Evolutionary conservation across 37 sponge, comb jelly and placozoan species (phyloP).

Genomic region (Beroe ovata): DNA sequence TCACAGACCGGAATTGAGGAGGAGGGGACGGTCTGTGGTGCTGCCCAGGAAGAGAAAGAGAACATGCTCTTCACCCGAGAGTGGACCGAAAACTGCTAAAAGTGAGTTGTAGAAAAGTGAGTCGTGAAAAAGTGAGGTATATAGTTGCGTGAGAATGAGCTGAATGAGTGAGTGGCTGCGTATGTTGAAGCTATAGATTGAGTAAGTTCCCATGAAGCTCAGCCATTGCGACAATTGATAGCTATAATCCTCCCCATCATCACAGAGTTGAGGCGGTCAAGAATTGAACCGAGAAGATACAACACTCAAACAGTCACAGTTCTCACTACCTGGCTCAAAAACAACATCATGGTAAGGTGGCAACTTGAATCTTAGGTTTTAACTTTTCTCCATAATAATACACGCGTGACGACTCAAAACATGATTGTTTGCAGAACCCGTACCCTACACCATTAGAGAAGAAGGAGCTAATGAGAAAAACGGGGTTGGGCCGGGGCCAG

Average conservation of each 20-base stretch:
- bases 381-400: neutral
- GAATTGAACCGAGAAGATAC: conserved; percentile 11
- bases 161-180: too few relatives aligned
- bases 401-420: too few relatives aligned
- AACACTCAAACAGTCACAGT: conserved; percentile 11
- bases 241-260: neutral
- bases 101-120: neutral
- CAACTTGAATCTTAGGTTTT: neutral
- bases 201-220: neutral
- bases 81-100: neutral
- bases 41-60: neutral
- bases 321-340: conserved; percentile 22
- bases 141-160: too few relatives aligned
- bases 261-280: neutral
- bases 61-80: conserved; percentile 30
- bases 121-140: too few relatives aligned
- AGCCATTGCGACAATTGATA: neutral
- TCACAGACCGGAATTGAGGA: neutral
- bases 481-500: conserved; percentile 35
- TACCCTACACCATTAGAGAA: conserved; percentile 36
- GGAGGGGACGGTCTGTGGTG: neutral
- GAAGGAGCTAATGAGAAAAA: conserved; percentile 34
- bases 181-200: too few relatives aligned
- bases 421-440: too few relatives aligned
- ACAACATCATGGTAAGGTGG: neutral